These are phyloP conservation scores for Anagrus nilaparvatae DNA, from an alignment of 1,140 invertebrate genomes.

Conservation along the genomic window DNA sequence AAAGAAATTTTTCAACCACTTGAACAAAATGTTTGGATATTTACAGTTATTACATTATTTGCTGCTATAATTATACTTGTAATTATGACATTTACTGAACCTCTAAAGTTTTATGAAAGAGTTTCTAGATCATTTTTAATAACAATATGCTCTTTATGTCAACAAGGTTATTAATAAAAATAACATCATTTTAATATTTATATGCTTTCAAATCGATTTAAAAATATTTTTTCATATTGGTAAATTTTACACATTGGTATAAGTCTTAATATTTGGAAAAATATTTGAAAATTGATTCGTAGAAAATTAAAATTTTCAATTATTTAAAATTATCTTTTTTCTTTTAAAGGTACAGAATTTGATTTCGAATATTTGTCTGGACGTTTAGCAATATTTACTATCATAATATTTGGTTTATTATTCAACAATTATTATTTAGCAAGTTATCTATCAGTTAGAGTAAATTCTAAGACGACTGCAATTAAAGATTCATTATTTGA, in stretches of 20 bases:
- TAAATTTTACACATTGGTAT: no score
- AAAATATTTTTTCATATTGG: no score
- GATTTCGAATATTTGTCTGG: not conserved
- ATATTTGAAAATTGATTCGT: no score
- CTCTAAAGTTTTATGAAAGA: not conserved
- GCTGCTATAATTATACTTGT: no score
- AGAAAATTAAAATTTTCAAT: no score
- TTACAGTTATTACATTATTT: not conserved
- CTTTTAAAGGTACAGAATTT: not conserved
- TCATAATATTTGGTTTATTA: not conserved
- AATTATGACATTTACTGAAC: not conserved
- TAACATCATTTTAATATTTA: no score
- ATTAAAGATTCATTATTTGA: not conserved
- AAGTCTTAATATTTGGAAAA: no score
- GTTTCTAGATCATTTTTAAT: conserved; percentile 1
- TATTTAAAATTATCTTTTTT: no score
- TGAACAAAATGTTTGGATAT: not conserved
- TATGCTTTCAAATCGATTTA: no score
- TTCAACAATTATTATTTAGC: not conserved
- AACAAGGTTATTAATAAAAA: conserved; percentile 10
- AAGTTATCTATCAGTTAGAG: not conserved
- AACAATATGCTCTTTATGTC: not conserved
- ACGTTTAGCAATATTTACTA: not conserved
- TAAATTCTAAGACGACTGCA: not conserved
- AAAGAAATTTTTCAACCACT: not conserved